Percentiles rank a stretch among this genome's conserved stretches.
Evolutionary conservation across 2,888 invertebrate species (phyloP).

Genomic region (Machimus rusticus): DNA sequence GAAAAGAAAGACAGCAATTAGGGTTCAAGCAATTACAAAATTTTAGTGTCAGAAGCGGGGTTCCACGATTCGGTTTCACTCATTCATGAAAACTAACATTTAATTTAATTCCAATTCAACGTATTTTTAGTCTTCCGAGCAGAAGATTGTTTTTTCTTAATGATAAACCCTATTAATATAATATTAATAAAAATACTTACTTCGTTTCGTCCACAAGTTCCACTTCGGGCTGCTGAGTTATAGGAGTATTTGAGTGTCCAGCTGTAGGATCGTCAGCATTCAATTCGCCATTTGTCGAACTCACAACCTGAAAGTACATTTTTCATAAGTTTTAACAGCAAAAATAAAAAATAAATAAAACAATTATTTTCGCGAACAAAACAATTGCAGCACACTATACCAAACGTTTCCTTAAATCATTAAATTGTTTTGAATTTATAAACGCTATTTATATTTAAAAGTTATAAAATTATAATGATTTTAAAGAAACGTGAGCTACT

Average conservation of each 20-base stretch:
- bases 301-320: constrained; percentile 80
- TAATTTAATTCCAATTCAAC: too few species aligned
- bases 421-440: neutral
- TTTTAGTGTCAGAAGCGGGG: neutral
- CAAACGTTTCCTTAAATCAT: neutral
- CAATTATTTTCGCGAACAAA: neutral
- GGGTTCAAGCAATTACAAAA: neutral
- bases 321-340: neutral
- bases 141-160: too few species aligned
- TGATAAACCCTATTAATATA: too few species aligned
- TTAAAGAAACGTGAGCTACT: neutral
- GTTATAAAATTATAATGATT: neutral
- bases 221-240: constrained; percentile 91
- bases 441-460: neutral
- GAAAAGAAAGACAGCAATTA: constrained; percentile 51
- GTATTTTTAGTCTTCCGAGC: too few species aligned
- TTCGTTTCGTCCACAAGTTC: constrained; percentile 98
- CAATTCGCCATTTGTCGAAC: constrained; percentile 95
- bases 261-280: constrained; percentile 95
- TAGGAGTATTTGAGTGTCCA: constrained; percentile 96
- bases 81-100: too few species aligned
- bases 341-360: neutral
- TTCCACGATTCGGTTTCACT: too few species aligned
- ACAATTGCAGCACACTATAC: neutral
- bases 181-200: constrained; percentile 78